Conservation (phyloP, 2,113 vertebrate species). For the Saccopteryx bilineata region DNA sequence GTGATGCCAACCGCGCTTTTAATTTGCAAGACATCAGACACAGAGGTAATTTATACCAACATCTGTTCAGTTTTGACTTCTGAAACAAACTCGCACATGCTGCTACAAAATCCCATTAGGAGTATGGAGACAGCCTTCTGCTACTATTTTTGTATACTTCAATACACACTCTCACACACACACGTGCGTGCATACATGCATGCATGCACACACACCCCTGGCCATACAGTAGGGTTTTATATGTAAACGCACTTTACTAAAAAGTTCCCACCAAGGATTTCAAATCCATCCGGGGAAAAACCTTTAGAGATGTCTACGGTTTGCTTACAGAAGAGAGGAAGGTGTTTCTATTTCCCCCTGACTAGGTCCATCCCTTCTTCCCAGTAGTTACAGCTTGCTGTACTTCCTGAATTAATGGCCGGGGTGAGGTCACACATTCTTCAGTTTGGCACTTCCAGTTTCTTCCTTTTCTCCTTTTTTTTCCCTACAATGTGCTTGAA, state of each 20-base stretch:
- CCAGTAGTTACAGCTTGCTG: slow-evolving; percentile 43
- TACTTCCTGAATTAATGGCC: slow-evolving; percentile 52
- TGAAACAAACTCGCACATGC: slow-evolving; percentile 94
- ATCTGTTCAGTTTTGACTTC: slow-evolving; percentile 96
- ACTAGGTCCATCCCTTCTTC: slow-evolving; percentile 57
- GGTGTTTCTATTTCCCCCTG: slow-evolving; percentile 68
- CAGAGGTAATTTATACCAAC: slow-evolving; percentile 97
- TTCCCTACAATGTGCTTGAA: neutral
- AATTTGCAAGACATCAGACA: slow-evolving; percentile 95
- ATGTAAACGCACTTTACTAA: slow-evolving; percentile 83
- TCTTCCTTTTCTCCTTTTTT: slow-evolving; percentile 67
- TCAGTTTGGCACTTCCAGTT: slow-evolving; percentile 44
- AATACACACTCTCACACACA: slow-evolving; percentile 68
- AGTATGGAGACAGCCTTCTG: slow-evolving; percentile 89
- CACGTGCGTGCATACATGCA: slow-evolving; percentile 73
- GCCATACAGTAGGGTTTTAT: slow-evolving; percentile 75
- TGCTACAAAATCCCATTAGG: slow-evolving; percentile 93
- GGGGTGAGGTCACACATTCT: slow-evolving; percentile 47
- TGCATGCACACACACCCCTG: slow-evolving; percentile 60
- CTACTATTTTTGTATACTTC: slow-evolving; percentile 87
- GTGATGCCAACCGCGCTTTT: slow-evolving; percentile 95
- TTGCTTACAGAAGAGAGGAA: slow-evolving; percentile 67
- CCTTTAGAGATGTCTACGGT: neutral
- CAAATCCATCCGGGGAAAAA: slow-evolving; percentile 58
- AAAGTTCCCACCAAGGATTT: slow-evolving; percentile 72